These are phyloP conservation scores for Diadema setosum DNA, from an alignment of 35 echinoderm and acorn worm genomes.

Conservation along the genomic window DNA sequence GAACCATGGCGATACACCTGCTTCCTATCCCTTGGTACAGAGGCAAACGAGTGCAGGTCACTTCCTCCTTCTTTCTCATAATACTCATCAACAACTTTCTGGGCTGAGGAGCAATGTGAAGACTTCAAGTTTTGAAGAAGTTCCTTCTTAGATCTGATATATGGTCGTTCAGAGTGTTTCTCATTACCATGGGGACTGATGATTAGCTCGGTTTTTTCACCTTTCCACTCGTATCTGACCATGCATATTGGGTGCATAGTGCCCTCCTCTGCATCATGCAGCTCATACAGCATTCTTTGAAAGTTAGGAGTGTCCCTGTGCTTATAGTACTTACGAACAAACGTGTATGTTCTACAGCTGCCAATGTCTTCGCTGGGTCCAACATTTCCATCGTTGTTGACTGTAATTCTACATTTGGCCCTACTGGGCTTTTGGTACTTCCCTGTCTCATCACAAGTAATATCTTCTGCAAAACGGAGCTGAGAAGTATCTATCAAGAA, in stretches of 20 bases:
- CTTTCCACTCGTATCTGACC: too few species aligned
- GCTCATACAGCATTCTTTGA: not conserved
- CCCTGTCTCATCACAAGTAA: slow-evolving; percentile 11
- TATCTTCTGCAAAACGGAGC: slow-evolving; percentile 8
- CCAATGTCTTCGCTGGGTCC: not conserved
- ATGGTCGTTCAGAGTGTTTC: too few species aligned
- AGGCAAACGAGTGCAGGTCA: not conserved
- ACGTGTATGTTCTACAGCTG: not conserved
- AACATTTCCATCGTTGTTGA: not conserved
- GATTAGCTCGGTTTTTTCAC: too few species aligned
- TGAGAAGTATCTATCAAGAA: slow-evolving; percentile 28
- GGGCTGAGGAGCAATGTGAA: slow-evolving; percentile 16
- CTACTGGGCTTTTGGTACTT: slow-evolving; percentile 8
- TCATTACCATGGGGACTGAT: too few species aligned
- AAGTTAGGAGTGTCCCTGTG: not conserved
- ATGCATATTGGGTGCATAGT: too few species aligned
- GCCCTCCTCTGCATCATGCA: not conserved
- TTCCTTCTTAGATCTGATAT: too few species aligned
- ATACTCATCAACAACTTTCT: slow-evolving; percentile 9
- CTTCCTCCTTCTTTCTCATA: slow-evolving; percentile 12
- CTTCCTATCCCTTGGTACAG: not conserved
- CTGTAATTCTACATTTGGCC: not conserved
- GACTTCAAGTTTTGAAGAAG: too few species aligned
- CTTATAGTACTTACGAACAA: not conserved
- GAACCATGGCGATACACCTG: slow-evolving; percentile 10